phyloP scores from a whole-genome alignment of 2,113 vertebrate species.

The Solenodon paradoxus region DNA sequence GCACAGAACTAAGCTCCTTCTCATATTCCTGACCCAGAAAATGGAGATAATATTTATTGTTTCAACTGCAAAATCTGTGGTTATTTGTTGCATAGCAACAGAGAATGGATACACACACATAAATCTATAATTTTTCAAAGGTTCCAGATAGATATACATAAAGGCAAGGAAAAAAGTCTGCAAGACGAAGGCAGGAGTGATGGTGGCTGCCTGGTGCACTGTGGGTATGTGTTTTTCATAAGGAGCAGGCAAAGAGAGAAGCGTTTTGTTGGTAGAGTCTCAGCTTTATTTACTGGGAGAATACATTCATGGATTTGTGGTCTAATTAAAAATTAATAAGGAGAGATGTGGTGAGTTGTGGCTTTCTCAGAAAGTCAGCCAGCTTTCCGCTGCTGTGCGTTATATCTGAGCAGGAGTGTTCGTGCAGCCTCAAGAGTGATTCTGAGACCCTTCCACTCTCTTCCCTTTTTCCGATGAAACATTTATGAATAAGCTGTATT shows the following conservation, averaged over 20 bases:
- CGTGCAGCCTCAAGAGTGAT: neutral
- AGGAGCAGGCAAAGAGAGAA: neutral
- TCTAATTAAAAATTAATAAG: conserved; percentile 29
- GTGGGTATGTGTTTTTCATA: neutral
- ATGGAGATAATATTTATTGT: neutral
- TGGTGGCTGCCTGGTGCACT: neutral
- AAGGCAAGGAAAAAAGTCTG: neutral
- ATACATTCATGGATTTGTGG: neutral
- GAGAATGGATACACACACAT: neutral
- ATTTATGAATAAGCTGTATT: neutral
- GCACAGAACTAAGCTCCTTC: neutral
- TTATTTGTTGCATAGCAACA: neutral
- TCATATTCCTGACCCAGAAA: neutral
- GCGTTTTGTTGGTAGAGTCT: neutral
- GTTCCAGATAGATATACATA: neutral
- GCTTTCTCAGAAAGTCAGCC: neutral
- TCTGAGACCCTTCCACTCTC: neutral
- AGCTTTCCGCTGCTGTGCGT: neutral
- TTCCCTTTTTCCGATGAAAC: neutral
- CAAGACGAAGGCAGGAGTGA: neutral
- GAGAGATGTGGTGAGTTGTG: neutral
- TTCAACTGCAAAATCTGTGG: neutral
- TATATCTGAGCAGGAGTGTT: neutral
- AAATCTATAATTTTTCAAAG: neutral
- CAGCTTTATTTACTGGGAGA: neutral